Evolutionary conservation across 2,797 vertebrate genomes (phyloP), one percentile per base, ranked within the genome.

Genomic region (Lophotriccus pileatus): DNA sequence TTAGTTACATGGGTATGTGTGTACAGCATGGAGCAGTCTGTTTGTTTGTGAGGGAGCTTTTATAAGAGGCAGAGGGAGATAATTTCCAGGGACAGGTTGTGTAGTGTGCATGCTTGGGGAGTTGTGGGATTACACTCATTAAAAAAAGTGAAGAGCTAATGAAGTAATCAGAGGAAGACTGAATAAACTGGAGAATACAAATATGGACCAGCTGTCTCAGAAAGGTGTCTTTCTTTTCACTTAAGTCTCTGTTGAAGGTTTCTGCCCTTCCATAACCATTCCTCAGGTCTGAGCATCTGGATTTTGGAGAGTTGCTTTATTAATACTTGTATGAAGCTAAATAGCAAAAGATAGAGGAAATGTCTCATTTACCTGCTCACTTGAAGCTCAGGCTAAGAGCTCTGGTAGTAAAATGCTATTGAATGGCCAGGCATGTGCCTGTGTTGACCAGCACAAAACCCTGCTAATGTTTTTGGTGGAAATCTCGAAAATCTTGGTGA

Each of bases 41-140:
- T 98, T 98, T 98, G 98, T 98, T 98, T 98, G 98, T 97, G 98
- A 98, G 98, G 97, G 96, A 97, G 97, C 95, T 98, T 98, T 98
- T 98, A 97, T 98, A 97, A 98, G 98, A 98, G 98, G 70, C 95
- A 98, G 46, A 72, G 63, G 97, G 97, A 98, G 98, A 97, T 98
- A 98, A 98, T 99, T 98, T 98, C 97, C 97, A 96, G 97, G 96
- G 97, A 97, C 94, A 96, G 84, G 64, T 79, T 90, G 70, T 64
- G 84, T 37, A 58, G 87, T 6, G 52, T 47, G 69, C 16, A 32
- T 27, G 69, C 67, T 90, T 76, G 62, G 92, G 85, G 91, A 91
- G 82, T 43, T 84, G 84, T 67, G 76, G 87, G 87, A 97, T 93
- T 91, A 64, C 49, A 46, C 56, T 93, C 74, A 72, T 93, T 95